Base-by-base conservation (phyloP, 2,888 invertebrate genomes). In the Acronicta psi region DNA sequence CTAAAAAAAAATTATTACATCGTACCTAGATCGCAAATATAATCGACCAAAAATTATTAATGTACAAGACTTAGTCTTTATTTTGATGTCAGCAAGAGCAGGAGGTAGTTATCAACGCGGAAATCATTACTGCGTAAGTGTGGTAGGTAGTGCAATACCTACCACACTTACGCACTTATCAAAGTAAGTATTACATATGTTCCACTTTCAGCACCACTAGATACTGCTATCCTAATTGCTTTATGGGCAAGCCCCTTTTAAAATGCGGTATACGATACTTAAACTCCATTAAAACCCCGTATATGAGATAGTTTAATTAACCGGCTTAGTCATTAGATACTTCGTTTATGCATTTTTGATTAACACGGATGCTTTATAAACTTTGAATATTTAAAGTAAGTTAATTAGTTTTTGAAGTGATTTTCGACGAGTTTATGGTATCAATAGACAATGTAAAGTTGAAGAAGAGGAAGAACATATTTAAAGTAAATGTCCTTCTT, bases 211-310 rank as follows among this genome's bases (percentile, higher is more conserved):
- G 51, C 38, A 44, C 14, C 37, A 52, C 37, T 16, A 37, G 49
- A 57, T 55, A 69, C 51, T 47, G 2, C 52, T 66, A 75, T 62
- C 68, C 57, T 73, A 73, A 76, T 76, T 73, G 66, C 40, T 71
- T 56, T 67, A 72, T 60, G 47, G 46, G 58, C 67, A 71, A 67
- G 45, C 59, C 57, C 62, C 56, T 53, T 53, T 62, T 49, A 50
- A 73, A 59, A 65, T 63, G 47, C 37, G 20, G 40, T 58, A 52
- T 64, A 60, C 46, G 13, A 38, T 68, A 53, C 45, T 59, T 59
- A 68, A 36, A 47, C 47, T 31, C 44, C 42, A 58, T 60, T 56
- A 65, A 61, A 56, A 61, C 25, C 43, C 23, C 29, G 25, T 59
- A 18, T 58, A 54, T 47, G 25, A 40, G 46, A 67, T 52, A 49